phyloP scores from a whole-genome alignment of 2,888 invertebrate species.

The Mimumesa dahlbomi region DNA sequence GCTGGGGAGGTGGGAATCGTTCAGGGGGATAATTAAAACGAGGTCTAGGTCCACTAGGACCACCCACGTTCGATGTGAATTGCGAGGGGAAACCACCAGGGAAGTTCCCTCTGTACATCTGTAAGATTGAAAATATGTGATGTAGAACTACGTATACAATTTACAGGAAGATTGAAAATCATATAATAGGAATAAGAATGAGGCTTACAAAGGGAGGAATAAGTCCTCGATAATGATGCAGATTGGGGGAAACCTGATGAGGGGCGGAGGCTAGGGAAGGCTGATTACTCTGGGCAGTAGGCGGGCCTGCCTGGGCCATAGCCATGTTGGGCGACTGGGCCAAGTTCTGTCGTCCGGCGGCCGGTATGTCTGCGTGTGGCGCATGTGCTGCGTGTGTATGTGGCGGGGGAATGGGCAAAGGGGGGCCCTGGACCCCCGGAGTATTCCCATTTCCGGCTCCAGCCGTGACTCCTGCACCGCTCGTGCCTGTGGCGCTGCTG shows the following conservation, averaged over 20 bases:
- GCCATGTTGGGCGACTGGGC: slow-evolving; percentile 80
- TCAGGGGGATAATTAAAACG: slow-evolving; percentile 76
- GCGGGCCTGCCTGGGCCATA: slow-evolving; percentile 81
- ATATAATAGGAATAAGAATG: neutral
- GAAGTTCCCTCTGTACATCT: slow-evolving; percentile 81
- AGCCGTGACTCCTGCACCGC: slow-evolving; percentile 76
- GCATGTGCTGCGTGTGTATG: no score
- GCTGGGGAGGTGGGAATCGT: slow-evolving; percentile 69
- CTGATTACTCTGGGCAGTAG: slow-evolving; percentile 69
- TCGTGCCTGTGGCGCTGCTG: slow-evolving; percentile 83
- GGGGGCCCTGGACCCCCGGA: slow-evolving; percentile 81
- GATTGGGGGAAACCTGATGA: slow-evolving; percentile 73
- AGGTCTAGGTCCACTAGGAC: slow-evolving; percentile 74
- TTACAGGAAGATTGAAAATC: neutral
- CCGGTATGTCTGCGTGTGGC: slow-evolving; percentile 74
- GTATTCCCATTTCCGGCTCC: slow-evolving; percentile 79
- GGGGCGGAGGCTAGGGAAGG: slow-evolving; percentile 57
- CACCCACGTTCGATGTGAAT: slow-evolving; percentile 72
- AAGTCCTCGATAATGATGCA: slow-evolving; percentile 86
- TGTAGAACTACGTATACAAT: no score
- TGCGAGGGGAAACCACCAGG: slow-evolving; percentile 77
- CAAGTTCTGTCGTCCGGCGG: slow-evolving; percentile 81
- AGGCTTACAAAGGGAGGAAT: slow-evolving; percentile 89
- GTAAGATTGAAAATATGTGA: slow-evolving; percentile 10
- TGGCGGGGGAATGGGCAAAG: slow-evolving; percentile 63